phyloP scores from a whole-genome alignment of 2,113 vertebrate species.

The Oreochromis spilurus region DNA sequence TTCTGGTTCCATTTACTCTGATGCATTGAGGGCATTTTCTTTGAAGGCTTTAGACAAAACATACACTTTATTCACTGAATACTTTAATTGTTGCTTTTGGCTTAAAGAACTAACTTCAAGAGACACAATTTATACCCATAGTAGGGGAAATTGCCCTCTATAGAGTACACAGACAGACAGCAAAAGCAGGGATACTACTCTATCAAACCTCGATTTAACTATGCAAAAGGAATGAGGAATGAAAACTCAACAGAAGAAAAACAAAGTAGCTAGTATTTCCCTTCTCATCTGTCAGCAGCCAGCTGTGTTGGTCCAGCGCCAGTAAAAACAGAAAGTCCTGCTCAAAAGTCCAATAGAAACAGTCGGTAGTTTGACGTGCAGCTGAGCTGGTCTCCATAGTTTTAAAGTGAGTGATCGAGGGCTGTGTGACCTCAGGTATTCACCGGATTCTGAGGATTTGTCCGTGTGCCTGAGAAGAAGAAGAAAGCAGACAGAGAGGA shows the following conservation, averaged over 20 bases:
- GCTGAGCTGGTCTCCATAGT: neutral
- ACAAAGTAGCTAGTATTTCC: constrained; percentile 39
- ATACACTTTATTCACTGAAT: neutral
- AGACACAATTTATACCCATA: neutral
- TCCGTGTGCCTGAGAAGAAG: neutral
- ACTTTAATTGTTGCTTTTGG: neutral
- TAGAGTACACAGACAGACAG: neutral
- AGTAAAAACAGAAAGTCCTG: constrained; percentile 41
- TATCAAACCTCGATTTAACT: neutral
- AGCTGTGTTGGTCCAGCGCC: constrained; percentile 57
- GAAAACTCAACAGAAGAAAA: constrained; percentile 23
- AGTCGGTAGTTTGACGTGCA: constrained; percentile 25
- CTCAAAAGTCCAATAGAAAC: constrained; percentile 29
- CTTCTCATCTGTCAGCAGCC: constrained; percentile 33
- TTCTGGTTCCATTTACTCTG: constrained; percentile 2
- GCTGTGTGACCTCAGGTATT: constrained; percentile 10
- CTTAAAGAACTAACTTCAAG: neutral
- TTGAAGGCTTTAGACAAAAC: neutral
- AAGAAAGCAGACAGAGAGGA: neutral
- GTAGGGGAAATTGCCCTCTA: neutral
- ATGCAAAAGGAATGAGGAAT: constrained; percentile 3
- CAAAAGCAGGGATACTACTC: neutral
- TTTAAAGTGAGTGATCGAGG: constrained; percentile 17
- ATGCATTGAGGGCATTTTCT: neutral
- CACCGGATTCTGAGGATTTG: neutral